Base-by-base conservation (phyloP, 2,113 vertebrate species). In the Proteles cristata region DNA sequence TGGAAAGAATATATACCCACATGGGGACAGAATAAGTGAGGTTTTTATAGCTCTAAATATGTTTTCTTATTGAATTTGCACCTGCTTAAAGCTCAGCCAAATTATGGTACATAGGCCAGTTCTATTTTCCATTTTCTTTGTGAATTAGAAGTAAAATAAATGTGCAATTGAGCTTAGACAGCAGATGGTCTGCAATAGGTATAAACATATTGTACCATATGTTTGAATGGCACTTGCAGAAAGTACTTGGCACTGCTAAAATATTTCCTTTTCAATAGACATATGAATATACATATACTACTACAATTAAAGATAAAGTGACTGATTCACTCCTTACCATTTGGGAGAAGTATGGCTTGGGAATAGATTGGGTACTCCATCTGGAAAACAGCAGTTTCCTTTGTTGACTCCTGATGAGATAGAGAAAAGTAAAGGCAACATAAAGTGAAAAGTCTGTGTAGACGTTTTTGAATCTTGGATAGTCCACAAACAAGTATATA, bases 131-230 rank as follows among this genome's bases (percentile, higher is more conserved):
- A 92, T 97, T 97, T 98, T 98, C 98, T 96, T 98, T 98, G 96
- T 97, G 96, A 99, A 98, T 98, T 98, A 97, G 98, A 98, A 98
- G 96, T 95, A 98, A 98, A 98, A 98, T 98, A 97, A 98, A 94
- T 97, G 96, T 98, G 96, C 98, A 98, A 96, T 98, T 97, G 97
- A 98, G 95, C 98, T 96, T 97, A 99, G 98, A 98, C 97, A 98
- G 88, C 98, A 99, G 98, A 99, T 99, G 98, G 98, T 96, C 95
- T 76, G 95, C 90, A 97, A 96, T 98, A 97, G 98, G 97, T 98
- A 96, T 85, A 96, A 98, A 96, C 98, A 97, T 97, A 97, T 96
- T 96, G 96, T 84, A 92, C 98, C 98, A 97, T 99, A 99, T 98
- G 98, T 97, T 71, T 95, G 48, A 81, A 98, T 96, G 97, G 97